Evolutionary conservation across 1,140 invertebrate genomes (phyloP).

Genomic region (Gonioctena quinquepunctata): DNA sequence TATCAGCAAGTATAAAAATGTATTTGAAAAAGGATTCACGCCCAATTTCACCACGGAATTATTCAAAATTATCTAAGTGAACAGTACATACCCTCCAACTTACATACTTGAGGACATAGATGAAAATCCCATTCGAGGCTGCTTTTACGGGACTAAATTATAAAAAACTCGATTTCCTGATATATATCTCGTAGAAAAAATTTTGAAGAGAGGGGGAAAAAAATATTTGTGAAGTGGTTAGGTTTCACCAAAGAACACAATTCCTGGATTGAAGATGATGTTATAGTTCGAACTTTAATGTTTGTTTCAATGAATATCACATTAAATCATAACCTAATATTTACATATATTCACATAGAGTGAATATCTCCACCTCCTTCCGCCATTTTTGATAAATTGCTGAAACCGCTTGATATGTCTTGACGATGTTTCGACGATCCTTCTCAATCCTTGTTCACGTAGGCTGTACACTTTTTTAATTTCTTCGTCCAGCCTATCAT

Average conservation of each 20-base stretch:
- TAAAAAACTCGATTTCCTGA: conserved; percentile 45
- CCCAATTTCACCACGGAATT: conserved; percentile 55
- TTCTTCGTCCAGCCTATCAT: too few species aligned
- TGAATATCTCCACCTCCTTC: too few species aligned
- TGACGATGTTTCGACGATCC: too few species aligned
- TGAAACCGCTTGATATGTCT: too few species aligned
- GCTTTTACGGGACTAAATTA: conserved; percentile 52
- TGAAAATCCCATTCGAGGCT: conserved; percentile 43
- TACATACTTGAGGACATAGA: conserved; percentile 48
- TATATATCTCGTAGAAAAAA: conserved; percentile 51
- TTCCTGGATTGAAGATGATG: conserved; percentile 17
- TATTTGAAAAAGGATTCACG: conserved; percentile 54
- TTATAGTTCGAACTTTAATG: not conserved
- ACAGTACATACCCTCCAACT: conserved; percentile 47
- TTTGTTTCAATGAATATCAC: too few species aligned
- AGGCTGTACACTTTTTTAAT: too few species aligned
- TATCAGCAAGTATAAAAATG: conserved; percentile 52
- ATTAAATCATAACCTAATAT: too few species aligned
- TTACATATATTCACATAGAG: too few species aligned
- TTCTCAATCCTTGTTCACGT: too few species aligned
- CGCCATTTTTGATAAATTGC: too few species aligned
- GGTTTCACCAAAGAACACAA: conserved; percentile 37
- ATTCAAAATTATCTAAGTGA: conserved; percentile 49
- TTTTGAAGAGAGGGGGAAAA: conserved; percentile 42
- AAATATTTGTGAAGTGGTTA: conserved; percentile 53